Evolutionary conservation across 2,113 vertebrate genomes (phyloP), one percentile per base, ranked within the genome.

Genomic region (Cynopterus brachyotis): DNA sequence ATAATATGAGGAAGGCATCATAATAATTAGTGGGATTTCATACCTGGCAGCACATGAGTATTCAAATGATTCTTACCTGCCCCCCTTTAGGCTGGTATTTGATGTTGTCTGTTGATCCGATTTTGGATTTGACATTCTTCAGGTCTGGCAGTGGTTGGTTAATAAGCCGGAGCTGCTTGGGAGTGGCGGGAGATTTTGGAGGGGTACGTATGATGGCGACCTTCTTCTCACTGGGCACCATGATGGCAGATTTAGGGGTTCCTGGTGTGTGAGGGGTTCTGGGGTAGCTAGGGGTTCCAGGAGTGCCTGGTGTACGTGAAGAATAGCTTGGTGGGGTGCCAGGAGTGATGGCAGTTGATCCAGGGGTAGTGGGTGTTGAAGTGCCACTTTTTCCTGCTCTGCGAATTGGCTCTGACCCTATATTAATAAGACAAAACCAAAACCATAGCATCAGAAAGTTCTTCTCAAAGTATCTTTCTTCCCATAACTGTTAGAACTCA

Each of bases 81-180:
- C 99, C 99, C 6, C 99, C 99, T 98, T 99, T 99, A 22, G 99
- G 99, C 97, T 99, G 99, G 97, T 99, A 99, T 95, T 99, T 99
- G 92, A 99, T 98, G 97, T 99, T 99, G 93, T 99, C 98, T 55
- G 99, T 99, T 84, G 99, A 99, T 64, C 99, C 99, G 1, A 99
- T 99, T 99, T 99, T 99, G 97, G 99, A 99, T 98, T 99, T 99
- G 97, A 99, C 98, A 24, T 99, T 99, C 98, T 99, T 99, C 98
- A 99, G 98, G 97, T 99, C 99, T 40, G 99, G 99, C 94, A 99
- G 98, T 40, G 99, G 99, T 90, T 99, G 99, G 95, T 99, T 99
- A 96, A 99, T 98, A 57, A 99, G 98, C 92, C 99, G 99, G 82
- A 99, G 99, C 97, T 99, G 99, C 97, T 99, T 99, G 1, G 99